Base-by-base conservation (phyloP, 2,113 vertebrate species). In the Corapipo altera region DNA sequence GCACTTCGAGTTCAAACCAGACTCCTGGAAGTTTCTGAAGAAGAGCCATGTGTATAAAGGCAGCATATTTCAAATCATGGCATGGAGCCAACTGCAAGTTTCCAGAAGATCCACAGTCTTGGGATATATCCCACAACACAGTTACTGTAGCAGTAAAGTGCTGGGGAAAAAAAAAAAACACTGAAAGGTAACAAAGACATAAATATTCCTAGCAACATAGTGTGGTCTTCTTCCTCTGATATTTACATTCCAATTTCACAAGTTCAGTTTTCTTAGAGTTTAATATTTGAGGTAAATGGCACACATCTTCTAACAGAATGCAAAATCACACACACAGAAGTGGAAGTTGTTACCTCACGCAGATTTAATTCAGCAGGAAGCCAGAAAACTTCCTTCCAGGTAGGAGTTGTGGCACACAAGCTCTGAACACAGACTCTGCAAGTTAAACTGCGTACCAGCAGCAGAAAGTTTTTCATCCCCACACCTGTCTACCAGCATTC, bases 131-230 rank as follows among this genome's bases (percentile, higher is more conserved):
- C 69, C 59, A 74, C 30, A 92, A n/a, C 43, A n/a, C 14, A 49
- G 55, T 17, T 52, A 62, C 28, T 12, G 13, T 2, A 49, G 43
- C 30, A 57, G 37, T 51, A 73, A 59, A 27, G 17, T 39, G 32
- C 28, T 58, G 49, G 20, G 27, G 27, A 2, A 8, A 28, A 71
- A 79, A 71, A 79, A 82, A 72, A 10, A 32, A 54, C 3, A 10
- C 35, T 37, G 13, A 70, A 74, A 70, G 12, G 12, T 9, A 91
- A 33, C 0, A 0, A 0, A 58, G 19, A 54, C 26, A 43, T 48
- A 51, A 66, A 73, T 21, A 85, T 16, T 54, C 49, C 44, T 9
- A 79, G 46, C 15, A 62, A 73, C 35, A 44, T 14, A 65, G 2
- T 8, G 11, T 16, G 20, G 41, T 44, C 67, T 12, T 57, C 58